Conservation (phyloP, 1,140 invertebrate species). For the Drosophila teissieri region DNA sequence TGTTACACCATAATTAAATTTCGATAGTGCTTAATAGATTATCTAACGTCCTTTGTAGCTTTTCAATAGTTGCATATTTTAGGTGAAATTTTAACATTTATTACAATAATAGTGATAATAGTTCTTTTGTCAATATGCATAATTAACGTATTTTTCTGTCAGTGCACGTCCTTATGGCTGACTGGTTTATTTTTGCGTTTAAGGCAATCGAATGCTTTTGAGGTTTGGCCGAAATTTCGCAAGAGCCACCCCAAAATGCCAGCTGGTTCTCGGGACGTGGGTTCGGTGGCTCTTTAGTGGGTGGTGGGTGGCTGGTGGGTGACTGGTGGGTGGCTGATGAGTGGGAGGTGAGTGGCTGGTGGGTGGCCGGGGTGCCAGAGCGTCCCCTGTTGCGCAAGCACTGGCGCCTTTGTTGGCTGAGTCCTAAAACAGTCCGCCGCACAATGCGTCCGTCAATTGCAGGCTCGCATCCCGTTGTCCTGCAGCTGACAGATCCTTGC, state of each 20-base stretch:
- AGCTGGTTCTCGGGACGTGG: background rate
- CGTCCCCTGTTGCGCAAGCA: constrained; percentile 67
- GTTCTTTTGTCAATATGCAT: no score
- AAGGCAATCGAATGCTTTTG: constrained; percentile 46
- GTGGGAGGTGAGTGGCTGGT: no score
- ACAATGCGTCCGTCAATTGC: constrained; percentile 80
- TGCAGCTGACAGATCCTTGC: constrained; percentile 68
- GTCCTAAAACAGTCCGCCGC: constrained; percentile 73
- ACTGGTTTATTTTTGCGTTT: constrained; percentile 68
- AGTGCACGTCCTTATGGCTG: constrained; percentile 42
- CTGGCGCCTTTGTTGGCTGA: constrained; percentile 66
- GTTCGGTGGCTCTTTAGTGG: background rate
- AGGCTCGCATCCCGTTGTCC: constrained; percentile 41
- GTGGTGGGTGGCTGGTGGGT: background rate
- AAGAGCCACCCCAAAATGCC: constrained; percentile 44
- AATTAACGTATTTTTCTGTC: constrained; percentile 1
- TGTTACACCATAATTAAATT: no score
- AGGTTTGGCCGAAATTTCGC: constrained; percentile 55
- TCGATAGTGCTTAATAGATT: no score
- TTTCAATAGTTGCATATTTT: background rate
- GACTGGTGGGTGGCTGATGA: background rate
- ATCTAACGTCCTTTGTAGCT: no score
- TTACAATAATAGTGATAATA: no score
- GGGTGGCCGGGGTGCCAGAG: constrained; percentile 8
- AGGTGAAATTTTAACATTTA: background rate